A percentile compares a stretch with the other conserved stretches of the same genome.
Conservation (phyloP, 2,797 vertebrate species). For the Peromyscus attwateri region DNA sequence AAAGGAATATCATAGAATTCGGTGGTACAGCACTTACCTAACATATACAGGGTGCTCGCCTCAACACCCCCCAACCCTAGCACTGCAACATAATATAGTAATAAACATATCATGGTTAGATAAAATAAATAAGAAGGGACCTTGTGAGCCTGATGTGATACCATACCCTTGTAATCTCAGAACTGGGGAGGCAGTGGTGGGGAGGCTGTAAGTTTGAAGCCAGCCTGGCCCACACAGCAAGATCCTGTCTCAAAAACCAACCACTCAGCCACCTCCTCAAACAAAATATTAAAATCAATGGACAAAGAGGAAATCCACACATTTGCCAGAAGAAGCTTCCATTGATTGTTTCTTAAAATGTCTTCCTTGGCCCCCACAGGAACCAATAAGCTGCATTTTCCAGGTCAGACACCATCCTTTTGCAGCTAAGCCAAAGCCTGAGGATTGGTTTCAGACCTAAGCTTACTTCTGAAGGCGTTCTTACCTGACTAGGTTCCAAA, state of each 20-base stretch:
- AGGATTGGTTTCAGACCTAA: neutral
- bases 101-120: neutral
- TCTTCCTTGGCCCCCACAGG: neutral
- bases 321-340: conserved; percentile 21
- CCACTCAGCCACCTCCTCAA: neutral
- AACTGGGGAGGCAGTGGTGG: neutral
- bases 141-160: no score
- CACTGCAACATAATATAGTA: neutral
- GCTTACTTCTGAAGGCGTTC: neutral
- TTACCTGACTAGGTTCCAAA: neutral
- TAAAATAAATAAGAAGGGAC: neutral
- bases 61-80: neutral
- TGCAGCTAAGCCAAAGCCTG: neutral
- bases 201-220: neutral
- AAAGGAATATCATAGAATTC: neutral
- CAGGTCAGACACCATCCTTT: neutral
- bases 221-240: neutral
- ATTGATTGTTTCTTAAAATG: neutral
- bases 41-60: neutral
- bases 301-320: neutral
- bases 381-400: neutral
- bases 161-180: neutral
- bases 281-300: neutral
- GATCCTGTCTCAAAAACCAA: neutral
- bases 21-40: neutral